Base-by-base conservation (phyloP, 2,113 vertebrate genomes). In the Nettapus auritus region DNA sequence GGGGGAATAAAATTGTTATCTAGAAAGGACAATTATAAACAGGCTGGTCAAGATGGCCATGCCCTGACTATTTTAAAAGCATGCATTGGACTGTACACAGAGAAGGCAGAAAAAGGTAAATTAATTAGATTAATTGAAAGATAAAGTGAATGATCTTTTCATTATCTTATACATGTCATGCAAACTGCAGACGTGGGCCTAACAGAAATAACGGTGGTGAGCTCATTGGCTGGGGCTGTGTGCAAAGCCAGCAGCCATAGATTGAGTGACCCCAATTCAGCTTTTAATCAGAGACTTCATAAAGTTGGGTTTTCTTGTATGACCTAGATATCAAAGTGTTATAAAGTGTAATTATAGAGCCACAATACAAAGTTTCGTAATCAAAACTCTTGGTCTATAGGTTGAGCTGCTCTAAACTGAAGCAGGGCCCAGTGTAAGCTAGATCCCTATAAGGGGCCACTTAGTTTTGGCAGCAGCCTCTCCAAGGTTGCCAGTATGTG, bases 171-270 rank as follows among this genome's bases (percentile, higher is more conserved):
- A 48, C 10, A 3, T 69, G 28, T 44, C 46, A 46, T 60, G 38
- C 59, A 55, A 62, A 50, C 15, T 48, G 42, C 55, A 23, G 77
- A 33, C 68, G 12, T 0, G 25, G 52, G 29, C 33, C 66, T 3
- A 48, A 29, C 26, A 83, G 36, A 8, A 50, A 7, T 4, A 66
- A 25, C 3, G 25, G 62, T 17, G 48, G 42, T 3, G 34, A 48
- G 29, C 34, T 10, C 42, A 31, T 9, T 3, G 1, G 7, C 22
- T 67, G 33, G 18, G 46, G 31, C 3, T 8, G 7, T 0, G 66
- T 14, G 31, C 23, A 9, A 19, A 17, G 6, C 28, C 42, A 29
- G 25, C 31, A 76, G 11, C 38, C 26, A 12, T 1, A 55, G 31
- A 2, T 11, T 28, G 71, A n/a, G 74, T 4, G 56, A 36, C 71